Evolutionary conservation across 2,113 vertebrate genomes (phyloP).

Genomic region (Asarcornis scutulata): DNA sequence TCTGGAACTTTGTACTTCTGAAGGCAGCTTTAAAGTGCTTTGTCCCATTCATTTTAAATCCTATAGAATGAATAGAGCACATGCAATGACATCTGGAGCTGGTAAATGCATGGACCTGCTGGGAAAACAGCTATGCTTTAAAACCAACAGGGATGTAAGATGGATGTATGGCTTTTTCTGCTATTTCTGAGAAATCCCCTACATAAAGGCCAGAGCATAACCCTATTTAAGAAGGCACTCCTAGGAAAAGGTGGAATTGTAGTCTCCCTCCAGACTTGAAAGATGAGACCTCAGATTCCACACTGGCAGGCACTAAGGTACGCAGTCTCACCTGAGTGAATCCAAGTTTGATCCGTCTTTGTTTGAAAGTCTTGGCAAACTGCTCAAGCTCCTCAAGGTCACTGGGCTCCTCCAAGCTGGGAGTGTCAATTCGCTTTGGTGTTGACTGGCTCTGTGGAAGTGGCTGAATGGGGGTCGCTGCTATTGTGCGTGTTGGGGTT

Average conservation of each 20-base stretch:
- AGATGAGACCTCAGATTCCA: slow-evolving; percentile 32
- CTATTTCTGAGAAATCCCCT: slow-evolving; percentile 35
- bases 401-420: slow-evolving; percentile 97
- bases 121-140: slow-evolving; percentile 57
- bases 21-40: slow-evolving; percentile 53
- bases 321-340: slow-evolving; percentile 92
- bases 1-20: slow-evolving; percentile 58
- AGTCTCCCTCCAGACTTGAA: slow-evolving; percentile 55
- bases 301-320: slow-evolving; percentile 31
- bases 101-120: slow-evolving; percentile 57
- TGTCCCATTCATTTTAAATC: slow-evolving; percentile 58
- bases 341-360: slow-evolving; percentile 99
- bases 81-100: slow-evolving; percentile 34
- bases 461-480: slow-evolving; percentile 90
- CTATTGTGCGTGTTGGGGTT: slow-evolving; percentile 97
- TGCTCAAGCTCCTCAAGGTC: slow-evolving; percentile 99
- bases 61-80: slow-evolving; percentile 43
- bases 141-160: slow-evolving; percentile 56
- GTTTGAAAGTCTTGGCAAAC: slow-evolving; percentile 99
- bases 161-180: slow-evolving; percentile 38
- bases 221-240: slow-evolving; percentile 13
- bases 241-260: slow-evolving; percentile 36
- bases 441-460: slow-evolving; percentile 96
- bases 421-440: slow-evolving; percentile 97
- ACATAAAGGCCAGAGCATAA: slow-evolving; percentile 44